Evolutionary conservation across 2,113 vertebrate species (phyloP), one percentile per base, ranked within the genome.

Genomic region (Artemisiospiza belli): DNA sequence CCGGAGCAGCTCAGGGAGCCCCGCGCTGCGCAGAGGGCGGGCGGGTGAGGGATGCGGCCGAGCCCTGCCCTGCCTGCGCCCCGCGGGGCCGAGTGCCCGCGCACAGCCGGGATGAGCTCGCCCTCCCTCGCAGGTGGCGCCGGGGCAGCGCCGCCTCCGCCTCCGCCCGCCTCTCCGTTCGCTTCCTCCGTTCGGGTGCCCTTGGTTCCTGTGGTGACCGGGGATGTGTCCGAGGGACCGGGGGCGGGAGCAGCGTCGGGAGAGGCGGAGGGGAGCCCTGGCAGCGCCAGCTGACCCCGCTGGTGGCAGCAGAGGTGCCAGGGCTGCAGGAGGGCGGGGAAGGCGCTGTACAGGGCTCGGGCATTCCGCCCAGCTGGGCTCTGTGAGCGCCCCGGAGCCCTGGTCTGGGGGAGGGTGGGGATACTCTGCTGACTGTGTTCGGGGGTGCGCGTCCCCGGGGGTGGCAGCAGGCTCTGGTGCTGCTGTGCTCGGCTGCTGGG

Each of bases 191-290:
- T 94, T 95, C 81, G 96, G 95, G 96, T 98, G 97, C 95, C 94
- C 57, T 80, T 68, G 51, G 98, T 98, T 98, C 97, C 98, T 95
- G 98, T 98, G 98, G 97, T 90, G 98, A 98, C 98, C 85, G 61
- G 5, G 90, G 88, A 76, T 91, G 93, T 94, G 95, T 90, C 97
- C 97, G 96, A 93, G 95, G 94, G 93, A 73, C 94, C 24, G 79
- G 27, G 96, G 91, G 96, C 49, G 33, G 28, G 75, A 88, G 90
- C 83, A 92, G 77, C 33, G 35, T 17, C 5, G 57, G 94, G 27
- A 64, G 96, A 77, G 72, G 49, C 22, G 94, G n/a, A 62, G 37
- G 35, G 37, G 25, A 81, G 68, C 35, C 82, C 82, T n/a, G 96
- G 83, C 23, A 6, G 15, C 11, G 24, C 11, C 57, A 12, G 87